Percentiles rank a stretch among this genome's conserved stretches.
Conservation (phyloP, 2,797 vertebrate species). For the Ctenosaura bakeri region DNA sequence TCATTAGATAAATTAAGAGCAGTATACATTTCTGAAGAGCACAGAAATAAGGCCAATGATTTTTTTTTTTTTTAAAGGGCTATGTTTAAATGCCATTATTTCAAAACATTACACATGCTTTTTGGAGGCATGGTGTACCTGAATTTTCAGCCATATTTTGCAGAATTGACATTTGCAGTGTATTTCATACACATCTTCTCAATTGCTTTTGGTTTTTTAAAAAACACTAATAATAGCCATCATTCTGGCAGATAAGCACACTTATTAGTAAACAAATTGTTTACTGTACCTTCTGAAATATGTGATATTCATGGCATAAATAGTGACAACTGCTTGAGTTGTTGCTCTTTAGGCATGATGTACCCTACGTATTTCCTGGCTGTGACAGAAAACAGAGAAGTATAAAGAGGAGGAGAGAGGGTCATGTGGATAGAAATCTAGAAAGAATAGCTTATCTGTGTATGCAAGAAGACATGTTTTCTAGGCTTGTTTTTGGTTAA, state of each 20-base stretch:
- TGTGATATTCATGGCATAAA: not conserved
- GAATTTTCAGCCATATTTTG: not conserved
- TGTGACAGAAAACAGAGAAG: not conserved
- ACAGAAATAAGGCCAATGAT: not conserved
- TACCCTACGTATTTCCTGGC: no score
- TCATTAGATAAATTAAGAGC: not conserved
- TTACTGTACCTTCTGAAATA: not conserved
- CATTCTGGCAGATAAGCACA: not conserved
- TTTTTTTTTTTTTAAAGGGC: not conserved
- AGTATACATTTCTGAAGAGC: not conserved
- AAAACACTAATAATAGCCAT: not conserved
- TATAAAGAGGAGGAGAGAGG: not conserved
- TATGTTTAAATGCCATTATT: not conserved
- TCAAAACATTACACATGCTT: not conserved
- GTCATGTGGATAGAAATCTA: not conserved
- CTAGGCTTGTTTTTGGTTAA: not conserved
- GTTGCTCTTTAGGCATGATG: not conserved
- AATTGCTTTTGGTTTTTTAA: not conserved
- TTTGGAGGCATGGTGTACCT: not conserved
- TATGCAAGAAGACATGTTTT: not conserved
- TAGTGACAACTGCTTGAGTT: not conserved
- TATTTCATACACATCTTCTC: not conserved
- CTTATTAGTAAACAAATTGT: not conserved
- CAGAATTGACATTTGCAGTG: not conserved
- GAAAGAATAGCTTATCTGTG: not conserved